Base-by-base conservation (phyloP, 2,888 invertebrate species). In the Metacarcinus magister region DNA sequence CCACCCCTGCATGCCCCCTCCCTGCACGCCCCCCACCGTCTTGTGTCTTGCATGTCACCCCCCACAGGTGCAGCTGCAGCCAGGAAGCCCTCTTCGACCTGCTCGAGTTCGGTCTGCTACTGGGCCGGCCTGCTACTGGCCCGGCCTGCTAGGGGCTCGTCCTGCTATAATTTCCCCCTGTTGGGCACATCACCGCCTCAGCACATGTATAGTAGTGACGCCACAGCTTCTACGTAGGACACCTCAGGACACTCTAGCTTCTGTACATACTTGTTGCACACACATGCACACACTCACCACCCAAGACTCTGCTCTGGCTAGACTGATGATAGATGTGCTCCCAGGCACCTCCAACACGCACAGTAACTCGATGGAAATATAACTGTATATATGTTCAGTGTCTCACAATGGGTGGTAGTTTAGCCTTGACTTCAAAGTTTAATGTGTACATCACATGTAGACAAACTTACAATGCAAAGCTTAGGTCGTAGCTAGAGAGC, bases 221-320 rank as follows among this genome's bases (percentile, higher is more conserved):
- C 95, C 95, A 95, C 95, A 89, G 93, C 93, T 95, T 93, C 89
- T 89, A 95, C 95, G 95, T 95, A 95, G 95, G 95, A 93, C 87
- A 43, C 93, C 44, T 43, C 93, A 44, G 16, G 93, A 93, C 13
- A 67, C 93, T 19, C 67, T 67, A 93, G 93, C 67, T 75, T 93
- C 39, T 93, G 93, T 93, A 93, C 93, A 93, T 93, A 67, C 43
- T 67, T 67, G 93, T 93, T 75, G 67, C 93, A 93, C 93, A 60
- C 60, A 75, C 93, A 93, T 16, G 89, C 94, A 89, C 94, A 94
- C 60, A 93, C 92, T 23, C 39, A 46, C 16, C 43, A 7, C 48
- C 39, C 60, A 39, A 19, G 43, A 32, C 32, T 32, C 43, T 93
- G 54, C 67, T 39, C 13, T 93, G 93, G 89, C 89, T 89, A 89